phyloP scores from a whole-genome alignment of 1,140 invertebrate genomes.

The Oedothorax gibbosus region DNA sequence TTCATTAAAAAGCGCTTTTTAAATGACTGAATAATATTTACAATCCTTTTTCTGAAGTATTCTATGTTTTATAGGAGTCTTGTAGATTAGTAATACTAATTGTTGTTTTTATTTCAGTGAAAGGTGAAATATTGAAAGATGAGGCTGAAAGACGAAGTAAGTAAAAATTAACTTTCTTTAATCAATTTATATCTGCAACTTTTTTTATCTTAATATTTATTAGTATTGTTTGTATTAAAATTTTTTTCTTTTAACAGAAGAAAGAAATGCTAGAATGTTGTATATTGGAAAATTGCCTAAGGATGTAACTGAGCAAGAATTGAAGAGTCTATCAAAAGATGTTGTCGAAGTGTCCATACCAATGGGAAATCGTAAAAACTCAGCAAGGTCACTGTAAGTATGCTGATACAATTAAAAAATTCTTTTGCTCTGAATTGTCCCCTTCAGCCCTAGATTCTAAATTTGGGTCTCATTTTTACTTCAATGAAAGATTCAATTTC shows the following conservation, averaged over 20 bases:
- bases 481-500: neutral
- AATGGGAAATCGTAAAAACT: neutral
- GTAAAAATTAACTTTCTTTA: neutral
- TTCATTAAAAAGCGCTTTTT: neutral
- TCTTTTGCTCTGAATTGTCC: neutral
- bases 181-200: neutral
- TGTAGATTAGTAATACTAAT: neutral
- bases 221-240: neutral
- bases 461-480: neutral
- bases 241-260: constrained; percentile 2
- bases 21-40: neutral
- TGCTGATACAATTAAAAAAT: neutral
- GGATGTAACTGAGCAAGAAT: constrained; percentile 5
- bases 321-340: constrained; percentile 8
- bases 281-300: constrained; percentile 7
- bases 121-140: neutral
- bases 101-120: neutral
- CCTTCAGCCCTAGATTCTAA: neutral
- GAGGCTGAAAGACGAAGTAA: constrained; percentile 6
- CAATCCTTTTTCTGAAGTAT: neutral
- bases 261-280: constrained; percentile 10
- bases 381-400: neutral
- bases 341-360: constrained; percentile 3
- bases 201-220: neutral
- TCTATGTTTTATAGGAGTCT: neutral